A percentile compares a stretch with the other conserved stretches of the same genome.
Conservation (phyloP, 2,888 invertebrate genomes). For the Tholera decimalis region DNA sequence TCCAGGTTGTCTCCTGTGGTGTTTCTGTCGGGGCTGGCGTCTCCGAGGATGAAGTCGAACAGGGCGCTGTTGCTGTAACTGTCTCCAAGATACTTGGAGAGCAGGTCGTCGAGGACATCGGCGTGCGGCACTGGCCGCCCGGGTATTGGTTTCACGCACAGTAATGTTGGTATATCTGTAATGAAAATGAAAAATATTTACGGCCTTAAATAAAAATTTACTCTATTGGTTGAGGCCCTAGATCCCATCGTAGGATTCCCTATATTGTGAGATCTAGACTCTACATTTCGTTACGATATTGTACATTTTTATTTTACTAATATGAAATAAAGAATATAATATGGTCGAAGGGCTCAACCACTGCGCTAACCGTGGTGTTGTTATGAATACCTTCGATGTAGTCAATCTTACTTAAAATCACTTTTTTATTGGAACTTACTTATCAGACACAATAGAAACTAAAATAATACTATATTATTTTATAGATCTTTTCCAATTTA, state of each 20-base stretch:
- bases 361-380: too few relatives aligned
- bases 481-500: not conserved
- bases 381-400: not conserved
- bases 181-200: slow-evolving; percentile 9
- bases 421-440: not conserved
- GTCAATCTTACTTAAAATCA: too few relatives aligned
- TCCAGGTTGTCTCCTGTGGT: slow-evolving; percentile 31
- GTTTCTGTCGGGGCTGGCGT: not conserved
- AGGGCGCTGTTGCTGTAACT: slow-evolving; percentile 29
- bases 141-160: slow-evolving; percentile 6
- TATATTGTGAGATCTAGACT: too few relatives aligned
- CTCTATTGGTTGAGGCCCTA: too few relatives aligned
- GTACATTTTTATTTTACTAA: too few relatives aligned
- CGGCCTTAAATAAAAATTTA: too few relatives aligned
- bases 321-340: too few relatives aligned
- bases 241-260: too few relatives aligned
- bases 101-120: slow-evolving; percentile 26
- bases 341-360: too few relatives aligned
- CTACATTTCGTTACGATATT: too few relatives aligned
- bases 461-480: not conserved
- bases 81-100: slow-evolving; percentile 31
- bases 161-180: slow-evolving; percentile 22
- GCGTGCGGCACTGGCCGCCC: slow-evolving; percentile 42
- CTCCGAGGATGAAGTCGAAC: slow-evolving; percentile 38
- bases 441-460: too few relatives aligned